Conservation (phyloP, 2,888 invertebrate species). For the Tupiocoris notatus region DNA sequence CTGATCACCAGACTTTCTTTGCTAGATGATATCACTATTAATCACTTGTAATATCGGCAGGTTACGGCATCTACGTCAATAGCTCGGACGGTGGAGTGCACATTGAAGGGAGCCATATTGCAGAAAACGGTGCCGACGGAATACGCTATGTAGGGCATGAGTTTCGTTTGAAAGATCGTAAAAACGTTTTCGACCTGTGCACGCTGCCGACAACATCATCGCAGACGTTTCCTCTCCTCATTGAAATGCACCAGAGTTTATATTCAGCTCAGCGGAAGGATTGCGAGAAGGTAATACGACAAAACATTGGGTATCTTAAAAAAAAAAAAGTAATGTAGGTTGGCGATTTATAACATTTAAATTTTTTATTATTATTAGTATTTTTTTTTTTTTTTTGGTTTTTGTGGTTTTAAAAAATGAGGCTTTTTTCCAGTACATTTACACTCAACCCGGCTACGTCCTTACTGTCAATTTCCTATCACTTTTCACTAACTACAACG, state of each 20-base stretch:
- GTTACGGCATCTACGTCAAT: slow-evolving; percentile 86
- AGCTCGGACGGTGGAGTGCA: slow-evolving; percentile 79
- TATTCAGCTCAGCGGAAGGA: slow-evolving; percentile 68
- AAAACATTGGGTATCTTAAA: too few relatives aligned
- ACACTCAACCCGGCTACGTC: slow-evolving; percentile 73
- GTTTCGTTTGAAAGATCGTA: slow-evolving; percentile 71
- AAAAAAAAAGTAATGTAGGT: too few relatives aligned
- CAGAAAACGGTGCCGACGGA: slow-evolving; percentile 87
- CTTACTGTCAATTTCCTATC: slow-evolving; percentile 83
- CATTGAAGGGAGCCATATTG: slow-evolving; percentile 73
- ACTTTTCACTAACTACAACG: slow-evolving; percentile 72
- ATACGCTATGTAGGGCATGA: slow-evolving; percentile 82
- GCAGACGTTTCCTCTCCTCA: slow-evolving; percentile 82
- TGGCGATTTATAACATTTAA: slow-evolving; percentile 17
- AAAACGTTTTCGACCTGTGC: slow-evolving; percentile 80
- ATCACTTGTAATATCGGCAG: too few relatives aligned
- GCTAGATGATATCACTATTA: too few relatives aligned
- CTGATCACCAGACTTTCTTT: too few relatives aligned
- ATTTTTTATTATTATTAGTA: too few relatives aligned
- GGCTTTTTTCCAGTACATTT: slow-evolving; percentile 62
- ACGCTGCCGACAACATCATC: slow-evolving; percentile 77
- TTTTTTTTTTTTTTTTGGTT: too few relatives aligned
- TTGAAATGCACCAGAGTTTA: slow-evolving; percentile 76
- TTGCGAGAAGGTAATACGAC: slow-evolving; percentile 68
- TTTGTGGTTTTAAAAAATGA: too few relatives aligned